These are phyloP conservation scores for Anisognathus igniventris DNA, from an alignment of 2,797 vertebrate genomes.

Conservation along the genomic window DNA sequence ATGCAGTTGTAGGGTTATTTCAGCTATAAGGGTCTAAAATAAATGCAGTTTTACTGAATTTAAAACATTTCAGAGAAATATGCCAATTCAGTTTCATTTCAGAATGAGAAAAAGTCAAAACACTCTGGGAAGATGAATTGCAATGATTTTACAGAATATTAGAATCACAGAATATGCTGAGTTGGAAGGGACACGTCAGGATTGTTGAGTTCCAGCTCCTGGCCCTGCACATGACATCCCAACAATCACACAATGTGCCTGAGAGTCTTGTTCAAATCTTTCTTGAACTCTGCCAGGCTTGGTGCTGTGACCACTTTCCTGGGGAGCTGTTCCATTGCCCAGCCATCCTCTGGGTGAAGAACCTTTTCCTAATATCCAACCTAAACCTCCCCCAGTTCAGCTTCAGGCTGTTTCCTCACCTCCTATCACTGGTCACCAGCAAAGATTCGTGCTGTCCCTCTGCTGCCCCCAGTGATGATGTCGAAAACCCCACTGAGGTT, in stretches of 20 bases:
- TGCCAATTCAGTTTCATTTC: neutral
- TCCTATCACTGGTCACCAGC: neutral
- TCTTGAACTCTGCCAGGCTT: neutral
- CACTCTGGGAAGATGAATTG: neutral
- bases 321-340: neutral
- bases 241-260: neutral
- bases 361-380: neutral
- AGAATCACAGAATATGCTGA: neutral
- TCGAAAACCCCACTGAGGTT: neutral
- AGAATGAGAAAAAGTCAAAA: neutral
- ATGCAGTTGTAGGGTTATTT: neutral
- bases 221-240: neutral
- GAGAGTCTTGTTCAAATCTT: neutral
- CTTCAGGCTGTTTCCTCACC: neutral
- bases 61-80: neutral
- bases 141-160: neutral
- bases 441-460: neutral
- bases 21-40: neutral
- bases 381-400: neutral
- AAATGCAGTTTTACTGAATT: neutral
- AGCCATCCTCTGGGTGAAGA: neutral
- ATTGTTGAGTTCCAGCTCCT: neutral
- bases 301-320: neutral
- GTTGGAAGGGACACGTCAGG: neutral
- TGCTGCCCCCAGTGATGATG: neutral